These are phyloP conservation scores for Turdus rufiventris DNA, from an alignment of 2,113 vertebrate species.

Conservation along the genomic window DNA sequence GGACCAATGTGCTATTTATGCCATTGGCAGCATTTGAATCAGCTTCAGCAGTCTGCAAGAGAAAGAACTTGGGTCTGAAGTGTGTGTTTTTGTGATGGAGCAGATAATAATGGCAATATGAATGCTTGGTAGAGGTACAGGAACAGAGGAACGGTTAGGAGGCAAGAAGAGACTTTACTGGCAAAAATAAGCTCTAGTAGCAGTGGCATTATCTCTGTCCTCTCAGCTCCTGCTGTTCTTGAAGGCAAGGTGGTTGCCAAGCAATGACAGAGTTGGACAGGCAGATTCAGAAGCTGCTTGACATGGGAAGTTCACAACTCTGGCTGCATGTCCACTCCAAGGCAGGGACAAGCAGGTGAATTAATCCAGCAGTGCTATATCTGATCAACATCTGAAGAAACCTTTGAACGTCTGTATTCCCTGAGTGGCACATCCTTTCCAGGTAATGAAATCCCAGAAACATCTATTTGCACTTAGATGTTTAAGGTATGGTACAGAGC, in stretches of 20 bases:
- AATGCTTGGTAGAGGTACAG: not conserved
- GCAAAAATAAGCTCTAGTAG: not conserved
- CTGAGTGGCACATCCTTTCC: not conserved
- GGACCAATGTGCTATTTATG: not conserved
- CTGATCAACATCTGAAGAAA: not conserved
- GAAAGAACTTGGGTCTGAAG: not conserved
- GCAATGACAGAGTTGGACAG: not conserved
- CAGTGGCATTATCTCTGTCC: not conserved
- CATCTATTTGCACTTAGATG: not conserved
- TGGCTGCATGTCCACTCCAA: not conserved
- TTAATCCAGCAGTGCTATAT: not conserved
- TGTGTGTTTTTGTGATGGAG: rapidly evolving
- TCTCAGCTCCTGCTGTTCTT: not conserved
- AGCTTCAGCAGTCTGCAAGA: not conserved
- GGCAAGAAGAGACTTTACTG: not conserved
- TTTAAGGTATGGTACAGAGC: not conserved
- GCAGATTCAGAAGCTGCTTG: not conserved
- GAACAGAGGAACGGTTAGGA: not conserved
- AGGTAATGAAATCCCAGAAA: not conserved
- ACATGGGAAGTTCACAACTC: not conserved
- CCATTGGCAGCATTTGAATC: not conserved
- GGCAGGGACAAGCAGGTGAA: not conserved
- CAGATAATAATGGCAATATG: not conserved
- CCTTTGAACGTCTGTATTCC: not conserved
- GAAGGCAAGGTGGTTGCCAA: not conserved